Base-by-base conservation (phyloP, 2,888 invertebrate species). In the Alentia gelatinosa region DNA sequence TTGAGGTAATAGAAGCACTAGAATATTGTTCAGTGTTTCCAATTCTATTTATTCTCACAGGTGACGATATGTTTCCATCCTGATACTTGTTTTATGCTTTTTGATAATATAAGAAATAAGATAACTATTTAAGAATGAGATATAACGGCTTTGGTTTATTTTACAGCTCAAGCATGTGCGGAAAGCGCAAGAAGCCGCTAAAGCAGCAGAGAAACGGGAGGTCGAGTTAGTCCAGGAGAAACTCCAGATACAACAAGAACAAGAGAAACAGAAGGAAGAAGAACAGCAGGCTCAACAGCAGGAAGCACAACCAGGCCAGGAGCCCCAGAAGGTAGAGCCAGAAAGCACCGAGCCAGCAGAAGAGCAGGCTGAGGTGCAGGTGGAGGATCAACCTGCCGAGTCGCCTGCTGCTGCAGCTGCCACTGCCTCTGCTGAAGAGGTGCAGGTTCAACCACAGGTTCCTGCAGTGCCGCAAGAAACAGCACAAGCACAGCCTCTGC, bases 131-230 rank as follows among this genome's bases (percentile, higher is more conserved):
- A 19, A 56, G 23, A 3, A 12, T 19, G 56, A 30, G 15, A 75
- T 30, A 30, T 4, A 37, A 15, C 23, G 35, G 33, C 39, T 79
- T 40, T 19, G 7, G n/a, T 63, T 3, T n/a, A 50, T 7, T 1
- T 42, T 91, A n/a, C 90, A 92, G 92, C 63, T 92, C 86, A 92
- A 92, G 74, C 89, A 91, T 68, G 91, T 90, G 23, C 37, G 63
- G 84, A 91, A 91, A 79, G 91, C 89, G 12, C 89, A 91, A 68
- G 91, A 91, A 26, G 90, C 90, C 4, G 88, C 88, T 4, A 42
- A 37, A 39, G 88, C 90, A 30, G 86, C 84, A 0, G 89, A 91
- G 75, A 86, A 30, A 47, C 89, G 86, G n/a, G 91, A 92, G 39
- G 91, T 47, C 5, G 89, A 90, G 75, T 40, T 90, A 19, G 83